Conservation (phyloP, 2,888 invertebrate genomes). For the Dynastes grantii region DNA sequence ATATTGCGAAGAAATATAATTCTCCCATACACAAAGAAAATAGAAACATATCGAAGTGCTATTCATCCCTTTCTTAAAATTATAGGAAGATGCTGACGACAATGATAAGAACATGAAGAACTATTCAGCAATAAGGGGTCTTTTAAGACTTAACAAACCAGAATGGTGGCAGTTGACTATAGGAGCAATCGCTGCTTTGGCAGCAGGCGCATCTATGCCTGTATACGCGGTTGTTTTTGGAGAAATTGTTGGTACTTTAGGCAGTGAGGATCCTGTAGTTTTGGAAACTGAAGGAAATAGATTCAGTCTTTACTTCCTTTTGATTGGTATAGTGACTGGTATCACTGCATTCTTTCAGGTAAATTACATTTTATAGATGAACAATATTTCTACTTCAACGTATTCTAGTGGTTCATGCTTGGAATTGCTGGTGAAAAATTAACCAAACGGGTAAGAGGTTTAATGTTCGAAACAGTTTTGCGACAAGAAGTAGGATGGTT, state of each 20-base stretch:
- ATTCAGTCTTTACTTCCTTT: conserved; percentile 78
- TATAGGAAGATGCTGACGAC: conserved; percentile 14
- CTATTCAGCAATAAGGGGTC: conserved; percentile 27
- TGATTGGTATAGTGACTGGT: conserved; percentile 78
- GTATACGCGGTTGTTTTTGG: conserved; percentile 82
- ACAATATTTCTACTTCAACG: neutral
- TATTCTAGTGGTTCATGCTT: conserved; percentile 48
- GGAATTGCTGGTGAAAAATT: conserved; percentile 81
- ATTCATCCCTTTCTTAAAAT: neutral
- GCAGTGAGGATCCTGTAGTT: conserved; percentile 70
- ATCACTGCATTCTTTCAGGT: conserved; percentile 79
- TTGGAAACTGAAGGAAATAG: conserved; percentile 74
- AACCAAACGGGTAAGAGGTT: conserved; percentile 80
- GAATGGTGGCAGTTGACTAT: conserved; percentile 79
- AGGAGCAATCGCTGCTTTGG: conserved; percentile 76
- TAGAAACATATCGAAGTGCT: neutral
- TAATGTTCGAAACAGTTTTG: conserved; percentile 79
- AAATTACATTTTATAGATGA: conserved; percentile 53
- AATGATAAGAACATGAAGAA: conserved; percentile 26
- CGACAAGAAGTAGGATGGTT: conserved; percentile 84
- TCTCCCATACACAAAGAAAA: neutral
- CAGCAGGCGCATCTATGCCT: conserved; percentile 83
- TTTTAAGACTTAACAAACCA: conserved; percentile 71
- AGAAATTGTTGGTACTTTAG: conserved; percentile 76
- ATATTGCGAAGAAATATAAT: neutral